Evolutionary conservation across 2,888 invertebrate species (phyloP).

Genomic region (Synanthedon myopaeformis): DNA sequence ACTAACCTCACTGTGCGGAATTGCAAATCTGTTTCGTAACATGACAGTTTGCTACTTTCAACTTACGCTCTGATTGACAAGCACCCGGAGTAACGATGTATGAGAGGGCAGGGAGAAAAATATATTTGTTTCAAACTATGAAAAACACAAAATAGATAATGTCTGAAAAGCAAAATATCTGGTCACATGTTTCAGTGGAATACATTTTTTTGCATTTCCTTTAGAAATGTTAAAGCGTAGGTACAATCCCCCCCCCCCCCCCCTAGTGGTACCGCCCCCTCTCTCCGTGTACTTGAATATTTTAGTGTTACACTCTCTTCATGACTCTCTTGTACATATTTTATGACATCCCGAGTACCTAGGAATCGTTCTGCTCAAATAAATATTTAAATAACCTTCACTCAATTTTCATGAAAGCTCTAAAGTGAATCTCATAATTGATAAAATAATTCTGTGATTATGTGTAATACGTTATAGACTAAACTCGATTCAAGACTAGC

Average conservation of each 20-base stretch:
- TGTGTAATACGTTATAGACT: no score
- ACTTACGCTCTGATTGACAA: not conserved
- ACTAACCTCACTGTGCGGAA: conserved; percentile 4
- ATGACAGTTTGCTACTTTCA: conserved; percentile 11
- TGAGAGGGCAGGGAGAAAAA: not conserved
- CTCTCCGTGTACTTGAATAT: conserved; percentile 20
- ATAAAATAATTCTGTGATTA: no score
- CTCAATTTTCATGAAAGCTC: no score
- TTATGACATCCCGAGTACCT: conserved; percentile 14
- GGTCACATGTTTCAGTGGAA: not conserved
- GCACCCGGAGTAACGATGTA: not conserved
- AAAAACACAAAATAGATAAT: not conserved
- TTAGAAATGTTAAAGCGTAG: conserved; percentile 1
- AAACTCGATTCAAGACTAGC: no score
- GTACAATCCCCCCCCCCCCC: conserved; percentile 4
- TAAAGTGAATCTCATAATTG: no score
- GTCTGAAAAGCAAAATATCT: no score
- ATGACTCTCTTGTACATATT: conserved; percentile 36
- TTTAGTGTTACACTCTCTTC: conserved; percentile 25
- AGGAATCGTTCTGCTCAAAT: conserved; percentile 1
- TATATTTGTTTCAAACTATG: not conserved
- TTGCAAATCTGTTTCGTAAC: conserved; percentile 19
- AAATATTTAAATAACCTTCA: conserved; percentile 3
- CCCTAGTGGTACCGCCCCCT: no score
- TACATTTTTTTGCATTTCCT: not conserved